Conservation (phyloP, 92 coral and sea anemone genomes). For the Hydrozoanthus gracilis region DNA sequence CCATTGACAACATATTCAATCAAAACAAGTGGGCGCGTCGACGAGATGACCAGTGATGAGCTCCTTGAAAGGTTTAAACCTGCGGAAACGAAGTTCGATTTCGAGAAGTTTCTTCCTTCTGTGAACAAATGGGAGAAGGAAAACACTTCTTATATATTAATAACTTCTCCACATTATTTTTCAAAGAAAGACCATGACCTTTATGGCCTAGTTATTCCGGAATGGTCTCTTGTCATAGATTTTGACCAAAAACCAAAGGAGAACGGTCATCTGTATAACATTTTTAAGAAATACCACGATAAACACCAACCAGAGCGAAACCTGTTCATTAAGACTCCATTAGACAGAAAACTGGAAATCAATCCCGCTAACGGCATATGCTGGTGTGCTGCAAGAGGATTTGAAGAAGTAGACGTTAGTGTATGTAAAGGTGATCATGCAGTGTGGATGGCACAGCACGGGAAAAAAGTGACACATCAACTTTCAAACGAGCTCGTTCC, state of each 20-base stretch:
- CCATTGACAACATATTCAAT: slow-evolving; percentile 57
- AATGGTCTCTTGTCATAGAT: slow-evolving; percentile 80
- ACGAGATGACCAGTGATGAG: slow-evolving; percentile 47
- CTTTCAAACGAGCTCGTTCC: slow-evolving; percentile 62
- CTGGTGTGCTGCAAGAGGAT: slow-evolving; percentile 87
- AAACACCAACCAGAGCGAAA: slow-evolving; percentile 81
- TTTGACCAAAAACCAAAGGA: slow-evolving; percentile 75
- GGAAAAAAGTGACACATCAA: slow-evolving; percentile 52
- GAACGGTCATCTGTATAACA: slow-evolving; percentile 60
- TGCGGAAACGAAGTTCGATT: slow-evolving; percentile 46
- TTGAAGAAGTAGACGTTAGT: slow-evolving; percentile 66
- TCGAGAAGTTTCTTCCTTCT: slow-evolving; percentile 61
- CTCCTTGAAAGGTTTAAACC: slow-evolving; percentile 56
- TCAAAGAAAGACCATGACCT: slow-evolving; percentile 58
- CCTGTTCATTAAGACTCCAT: slow-evolving; percentile 68
- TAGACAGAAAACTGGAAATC: slow-evolving; percentile 66
- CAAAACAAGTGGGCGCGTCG: slow-evolving; percentile 26
- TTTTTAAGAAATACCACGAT: slow-evolving; percentile 67
- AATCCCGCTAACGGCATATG: slow-evolving; percentile 78
- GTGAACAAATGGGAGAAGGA: slow-evolving; percentile 64
- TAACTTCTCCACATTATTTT: slow-evolving; percentile 70
- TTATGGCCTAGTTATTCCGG: slow-evolving; percentile 80
- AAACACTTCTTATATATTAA: slow-evolving; percentile 60
- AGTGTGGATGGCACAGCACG: slow-evolving; percentile 73
- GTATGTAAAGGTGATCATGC: slow-evolving; percentile 73